Evolutionary conservation across 1,140 invertebrate species (phyloP).

Genomic region (Drosophila burlai): DNA sequence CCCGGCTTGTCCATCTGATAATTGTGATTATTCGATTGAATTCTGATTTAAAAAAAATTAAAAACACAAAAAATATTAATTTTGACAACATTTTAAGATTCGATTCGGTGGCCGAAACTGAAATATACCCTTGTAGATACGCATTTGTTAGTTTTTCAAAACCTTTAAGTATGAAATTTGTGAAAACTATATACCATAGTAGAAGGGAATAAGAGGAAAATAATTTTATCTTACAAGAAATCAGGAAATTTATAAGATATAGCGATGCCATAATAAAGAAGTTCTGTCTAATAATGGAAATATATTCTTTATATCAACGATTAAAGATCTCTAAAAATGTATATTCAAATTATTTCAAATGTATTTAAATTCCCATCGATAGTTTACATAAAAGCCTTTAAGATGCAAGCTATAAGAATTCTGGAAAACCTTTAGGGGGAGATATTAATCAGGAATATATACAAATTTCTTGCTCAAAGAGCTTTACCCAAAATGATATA

Average conservation of each 20-base stretch:
- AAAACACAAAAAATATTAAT: not conserved
- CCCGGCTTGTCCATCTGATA: slow-evolving; percentile 7
- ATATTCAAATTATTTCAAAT: not conserved
- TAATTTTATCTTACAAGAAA: not conserved
- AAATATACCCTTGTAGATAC: slow-evolving; percentile 10
- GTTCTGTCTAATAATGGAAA: not conserved
- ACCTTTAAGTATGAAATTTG: not conserved
- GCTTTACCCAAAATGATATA: not conserved
- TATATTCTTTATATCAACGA: not conserved
- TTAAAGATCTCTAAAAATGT: not conserved
- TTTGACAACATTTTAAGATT: not conserved
- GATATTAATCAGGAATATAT: not conserved
- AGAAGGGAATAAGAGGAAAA: not conserved
- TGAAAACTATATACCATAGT: no score
- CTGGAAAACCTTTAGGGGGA: not conserved
- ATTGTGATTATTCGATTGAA: not conserved
- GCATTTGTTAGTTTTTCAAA: not conserved
- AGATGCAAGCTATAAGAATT: no score
- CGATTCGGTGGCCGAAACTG: slow-evolving; percentile 9
- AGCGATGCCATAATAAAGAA: not conserved
- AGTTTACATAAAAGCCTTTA: not conserved
- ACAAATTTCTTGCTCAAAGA: not conserved
- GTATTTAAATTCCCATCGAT: not conserved
- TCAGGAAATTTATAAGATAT: not conserved
- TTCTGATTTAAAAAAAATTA: not conserved